Percentiles rank a stretch among this genome's conserved stretches.
Conservation (phyloP, 2,888 invertebrate species). For the Tetropium fuscum region DNA sequence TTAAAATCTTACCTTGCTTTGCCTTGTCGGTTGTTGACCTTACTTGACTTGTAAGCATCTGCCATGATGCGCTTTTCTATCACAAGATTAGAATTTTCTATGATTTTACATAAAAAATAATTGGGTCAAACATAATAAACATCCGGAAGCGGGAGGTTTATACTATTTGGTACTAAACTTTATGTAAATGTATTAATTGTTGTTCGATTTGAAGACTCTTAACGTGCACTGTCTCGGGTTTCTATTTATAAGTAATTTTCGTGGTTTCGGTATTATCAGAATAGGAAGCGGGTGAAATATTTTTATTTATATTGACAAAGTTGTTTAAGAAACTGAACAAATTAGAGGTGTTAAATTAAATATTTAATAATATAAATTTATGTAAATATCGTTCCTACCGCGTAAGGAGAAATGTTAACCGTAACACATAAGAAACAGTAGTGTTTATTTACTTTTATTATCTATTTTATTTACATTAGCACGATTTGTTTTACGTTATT, state of each 20-base stretch:
- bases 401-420: background rate
- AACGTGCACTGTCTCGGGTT: background rate
- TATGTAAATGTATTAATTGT: slow-evolving; percentile 5
- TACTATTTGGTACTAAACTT: slow-evolving; percentile 2
- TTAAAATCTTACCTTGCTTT: slow-evolving; percentile 51
- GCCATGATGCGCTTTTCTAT: slow-evolving; percentile 13
- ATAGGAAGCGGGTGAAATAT: no score
- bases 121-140: slow-evolving; percentile 11
- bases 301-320: background rate
- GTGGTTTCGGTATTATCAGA: no score
- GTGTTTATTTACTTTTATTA: slow-evolving; percentile 6
- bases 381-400: background rate
- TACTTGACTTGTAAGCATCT: slow-evolving; percentile 19
- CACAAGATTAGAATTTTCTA: slow-evolving; percentile 9
- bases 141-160: slow-evolving; percentile 8
- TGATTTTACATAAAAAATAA: slow-evolving; percentile 9
- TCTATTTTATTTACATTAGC: background rate
- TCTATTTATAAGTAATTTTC: background rate
- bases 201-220: background rate
- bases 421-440: background rate
- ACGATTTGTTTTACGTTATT: background rate
- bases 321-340: background rate
- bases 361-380: slow-evolving; percentile 8
- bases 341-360: slow-evolving; percentile 4
- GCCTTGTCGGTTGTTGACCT: slow-evolving; percentile 56